These are phyloP conservation scores for Lasioglossum lativentre DNA, from an alignment of 2,888 invertebrate species.

Conservation along the genomic window DNA sequence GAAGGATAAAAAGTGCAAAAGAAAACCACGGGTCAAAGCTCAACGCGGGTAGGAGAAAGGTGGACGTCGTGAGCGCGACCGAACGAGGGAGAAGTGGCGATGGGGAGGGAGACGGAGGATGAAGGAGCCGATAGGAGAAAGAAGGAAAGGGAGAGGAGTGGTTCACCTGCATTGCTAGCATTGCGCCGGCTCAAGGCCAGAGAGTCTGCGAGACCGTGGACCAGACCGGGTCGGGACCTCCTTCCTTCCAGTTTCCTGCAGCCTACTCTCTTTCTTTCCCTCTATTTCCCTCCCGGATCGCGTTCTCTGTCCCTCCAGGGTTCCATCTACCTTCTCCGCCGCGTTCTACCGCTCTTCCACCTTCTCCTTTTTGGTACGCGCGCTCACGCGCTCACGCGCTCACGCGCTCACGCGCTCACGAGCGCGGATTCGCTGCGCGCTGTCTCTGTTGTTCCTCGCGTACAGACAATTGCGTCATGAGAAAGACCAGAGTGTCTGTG, in stretches of 20 bases:
- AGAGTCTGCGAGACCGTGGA: constrained; percentile 82
- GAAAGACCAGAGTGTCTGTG: constrained; percentile 76
- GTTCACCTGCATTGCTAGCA: constrained; percentile 85
- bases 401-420: no score
- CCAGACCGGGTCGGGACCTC: constrained; percentile 83
- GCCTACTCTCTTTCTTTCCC: constrained; percentile 65
- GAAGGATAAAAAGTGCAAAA: no score
- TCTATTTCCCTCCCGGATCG: not conserved
- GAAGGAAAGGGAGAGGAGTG: constrained; percentile 79
- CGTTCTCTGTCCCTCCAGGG: constrained; percentile 20
- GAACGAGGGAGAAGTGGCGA: constrained; percentile 30
- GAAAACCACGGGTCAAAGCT: no score
- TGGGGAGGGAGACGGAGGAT: constrained; percentile 23
- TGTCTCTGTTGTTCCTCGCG: constrained; percentile 77
- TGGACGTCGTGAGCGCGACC: constrained; percentile 54
- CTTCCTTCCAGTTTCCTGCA: constrained; percentile 81
- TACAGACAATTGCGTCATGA: constrained; percentile 84
- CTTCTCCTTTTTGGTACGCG: constrained; percentile 42
- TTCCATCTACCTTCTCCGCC: constrained; percentile 40
- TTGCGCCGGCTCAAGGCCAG: constrained; percentile 83
- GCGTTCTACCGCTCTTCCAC: constrained; percentile 33
- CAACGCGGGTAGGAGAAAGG: constrained; percentile 61
- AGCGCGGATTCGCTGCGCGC: constrained; percentile 58
- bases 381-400: constrained; percentile 50
- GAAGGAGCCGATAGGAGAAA: constrained; percentile 59